Conservation (phyloP, 2,113 vertebrate species). For the Gasterosteus aculeatus region DNA sequence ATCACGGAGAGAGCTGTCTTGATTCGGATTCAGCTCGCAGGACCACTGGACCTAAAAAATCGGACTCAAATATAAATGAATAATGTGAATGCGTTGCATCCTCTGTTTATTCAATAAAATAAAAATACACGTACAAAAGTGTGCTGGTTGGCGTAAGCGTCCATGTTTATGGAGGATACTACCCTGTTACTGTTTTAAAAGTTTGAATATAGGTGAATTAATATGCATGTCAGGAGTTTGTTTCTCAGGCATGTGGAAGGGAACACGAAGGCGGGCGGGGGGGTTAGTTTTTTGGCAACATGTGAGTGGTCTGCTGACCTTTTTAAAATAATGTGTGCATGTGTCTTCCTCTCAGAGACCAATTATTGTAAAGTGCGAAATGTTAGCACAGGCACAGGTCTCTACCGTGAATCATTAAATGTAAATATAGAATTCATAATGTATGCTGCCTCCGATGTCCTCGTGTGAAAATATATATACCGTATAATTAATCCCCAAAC, state of each 20-base stretch:
- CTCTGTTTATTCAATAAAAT: neutral
- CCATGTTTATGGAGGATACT: neutral
- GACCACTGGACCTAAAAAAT: constrained; percentile 2
- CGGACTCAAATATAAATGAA: neutral
- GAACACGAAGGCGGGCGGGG: neutral
- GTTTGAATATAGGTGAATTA: neutral
- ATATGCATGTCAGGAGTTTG: neutral
- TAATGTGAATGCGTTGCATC: neutral
- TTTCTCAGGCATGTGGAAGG: neutral
- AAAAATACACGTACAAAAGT: neutral
- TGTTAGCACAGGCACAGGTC: constrained; percentile 10
- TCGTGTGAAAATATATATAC: neutral
- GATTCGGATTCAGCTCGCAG: constrained; percentile 23
- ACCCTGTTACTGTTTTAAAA: neutral
- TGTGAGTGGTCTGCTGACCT: constrained; percentile 1
- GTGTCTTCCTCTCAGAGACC: neutral
- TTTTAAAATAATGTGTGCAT: neutral
- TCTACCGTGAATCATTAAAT: neutral
- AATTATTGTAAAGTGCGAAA: neutral
- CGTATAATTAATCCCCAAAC: neutral
- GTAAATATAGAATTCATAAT: neutral
- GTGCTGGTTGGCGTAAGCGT: neutral
- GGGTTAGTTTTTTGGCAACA: neutral
- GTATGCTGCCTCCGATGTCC: neutral
- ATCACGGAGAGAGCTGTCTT: constrained; percentile 18